These are phyloP conservation scores for Heliothis virescens DNA, from an alignment of 1,140 invertebrate species.

Conservation along the genomic window DNA sequence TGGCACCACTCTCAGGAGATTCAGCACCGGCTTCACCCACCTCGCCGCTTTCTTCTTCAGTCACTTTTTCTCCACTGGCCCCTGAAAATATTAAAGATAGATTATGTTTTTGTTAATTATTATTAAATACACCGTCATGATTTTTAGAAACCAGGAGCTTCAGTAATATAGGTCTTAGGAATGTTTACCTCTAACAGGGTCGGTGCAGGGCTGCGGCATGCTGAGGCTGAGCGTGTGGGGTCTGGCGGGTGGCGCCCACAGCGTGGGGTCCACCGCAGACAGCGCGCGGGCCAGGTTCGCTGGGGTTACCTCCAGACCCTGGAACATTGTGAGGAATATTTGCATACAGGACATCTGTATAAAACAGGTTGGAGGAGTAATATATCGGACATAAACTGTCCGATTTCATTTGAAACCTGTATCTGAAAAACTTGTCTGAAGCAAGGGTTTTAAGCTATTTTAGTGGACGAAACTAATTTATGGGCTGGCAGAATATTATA, in stretches of 20 bases:
- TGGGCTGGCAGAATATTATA: background rate
- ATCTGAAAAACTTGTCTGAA: too few species aligned
- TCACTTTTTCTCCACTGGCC: constrained; percentile 72
- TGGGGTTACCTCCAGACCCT: constrained; percentile 87
- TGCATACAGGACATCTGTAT: background rate
- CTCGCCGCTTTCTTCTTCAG: constrained; percentile 83
- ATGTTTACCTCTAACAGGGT: constrained; percentile 64
- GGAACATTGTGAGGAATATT: constrained; percentile 47
- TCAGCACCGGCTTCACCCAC: constrained; percentile 87
- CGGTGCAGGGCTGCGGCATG: constrained; percentile 82
- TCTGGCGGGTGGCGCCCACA: constrained; percentile 88
- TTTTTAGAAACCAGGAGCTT: too few species aligned
- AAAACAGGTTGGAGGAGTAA: background rate
- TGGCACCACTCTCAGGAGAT: constrained; percentile 91
- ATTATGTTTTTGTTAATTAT: background rate
- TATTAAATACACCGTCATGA: too few species aligned
- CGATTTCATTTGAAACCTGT: too few species aligned
- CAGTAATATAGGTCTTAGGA: too few species aligned
- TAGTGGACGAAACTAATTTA: too few species aligned
- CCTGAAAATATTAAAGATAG: constrained; percentile 61
- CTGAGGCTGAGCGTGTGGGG: constrained; percentile 89
- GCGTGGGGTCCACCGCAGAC: constrained; percentile 87
- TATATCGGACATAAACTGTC: too few species aligned
- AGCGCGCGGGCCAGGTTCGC: constrained; percentile 86
- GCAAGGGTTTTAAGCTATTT: too few species aligned